These are phyloP conservation scores for Nesogale talazaci DNA, from an alignment of 2,113 vertebrate genomes.

Conservation along the genomic window DNA sequence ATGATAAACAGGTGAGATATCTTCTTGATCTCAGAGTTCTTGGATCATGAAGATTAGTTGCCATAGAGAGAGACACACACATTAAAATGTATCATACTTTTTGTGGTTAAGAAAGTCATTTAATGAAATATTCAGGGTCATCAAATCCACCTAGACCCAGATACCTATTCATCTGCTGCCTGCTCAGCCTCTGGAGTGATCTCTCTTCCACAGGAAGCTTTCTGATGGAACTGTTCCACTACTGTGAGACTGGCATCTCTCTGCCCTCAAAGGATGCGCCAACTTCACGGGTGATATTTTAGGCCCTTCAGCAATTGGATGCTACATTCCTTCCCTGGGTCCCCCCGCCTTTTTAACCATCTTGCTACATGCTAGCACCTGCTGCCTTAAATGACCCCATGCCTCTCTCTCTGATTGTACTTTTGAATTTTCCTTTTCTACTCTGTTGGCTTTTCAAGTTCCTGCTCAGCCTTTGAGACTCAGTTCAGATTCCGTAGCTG, in stretches of 20 bases:
- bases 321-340: not conserved
- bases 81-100: conserved; percentile 71
- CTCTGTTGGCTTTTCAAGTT: not conserved
- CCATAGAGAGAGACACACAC: conserved; percentile 69
- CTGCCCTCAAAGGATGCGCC: fast-evolving
- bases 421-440: not conserved
- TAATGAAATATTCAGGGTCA: conserved; percentile 66
- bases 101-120: conserved; percentile 60
- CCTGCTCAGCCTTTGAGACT: not conserved
- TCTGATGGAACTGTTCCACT: not conserved
- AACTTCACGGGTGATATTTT: fast-evolving
- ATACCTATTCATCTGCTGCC: conserved; percentile 62
- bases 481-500: not conserved
- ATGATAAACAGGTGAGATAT: conserved; percentile 62
- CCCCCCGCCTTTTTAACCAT: not conserved
- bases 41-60: conserved; percentile 71
- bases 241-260: not conserved
- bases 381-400: not conserved
- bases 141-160: conserved; percentile 65
- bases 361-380: fast-evolving
- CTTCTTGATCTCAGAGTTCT: conserved; percentile 17
- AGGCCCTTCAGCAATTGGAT: not conserved
- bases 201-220: not conserved
- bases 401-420: not conserved
- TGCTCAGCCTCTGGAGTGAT: not conserved